phyloP scores from a whole-genome alignment of 2,888 invertebrate species.

The Alcis repandata region DNA sequence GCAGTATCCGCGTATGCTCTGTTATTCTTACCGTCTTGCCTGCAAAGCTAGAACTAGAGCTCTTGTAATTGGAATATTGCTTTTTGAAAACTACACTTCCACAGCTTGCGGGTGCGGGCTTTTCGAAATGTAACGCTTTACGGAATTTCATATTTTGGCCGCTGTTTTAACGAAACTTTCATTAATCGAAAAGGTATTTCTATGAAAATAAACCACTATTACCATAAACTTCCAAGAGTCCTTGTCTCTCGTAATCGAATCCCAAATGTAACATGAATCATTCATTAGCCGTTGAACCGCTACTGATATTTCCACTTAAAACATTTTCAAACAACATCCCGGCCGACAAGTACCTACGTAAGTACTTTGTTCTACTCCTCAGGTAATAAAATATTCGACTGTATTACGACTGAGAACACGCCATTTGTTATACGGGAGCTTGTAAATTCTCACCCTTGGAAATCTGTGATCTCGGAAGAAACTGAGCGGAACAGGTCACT shows the following conservation, averaged over 20 bases:
- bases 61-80: conserved; percentile 18
- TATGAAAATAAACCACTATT: background rate
- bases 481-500: conserved; percentile 62
- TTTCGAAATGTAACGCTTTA: background rate
- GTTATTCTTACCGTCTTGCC: conserved; percentile 22
- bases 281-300: conserved; percentile 29
- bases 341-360: conserved; percentile 14
- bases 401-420: conserved; percentile 38
- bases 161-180: too few species aligned
- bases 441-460: conserved; percentile 47
- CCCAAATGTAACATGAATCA: conserved; percentile 23
- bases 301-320: conserved; percentile 28
- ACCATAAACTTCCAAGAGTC: conserved; percentile 17
- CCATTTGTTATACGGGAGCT: conserved; percentile 44
- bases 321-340: conserved; percentile 25
- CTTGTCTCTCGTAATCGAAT: conserved; percentile 15
- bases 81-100: conserved; percentile 10
- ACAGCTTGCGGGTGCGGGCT: background rate
- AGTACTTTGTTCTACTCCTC: conserved; percentile 20
- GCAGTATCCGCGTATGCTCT: conserved; percentile 11
- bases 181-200: background rate
- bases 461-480: conserved; percentile 50
- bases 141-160: background rate
- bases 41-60: conserved; percentile 10
- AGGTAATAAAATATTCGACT: conserved; percentile 46